Base-by-base conservation (phyloP, 1,140 invertebrate genomes). In the Halictus rubicundus region DNA sequence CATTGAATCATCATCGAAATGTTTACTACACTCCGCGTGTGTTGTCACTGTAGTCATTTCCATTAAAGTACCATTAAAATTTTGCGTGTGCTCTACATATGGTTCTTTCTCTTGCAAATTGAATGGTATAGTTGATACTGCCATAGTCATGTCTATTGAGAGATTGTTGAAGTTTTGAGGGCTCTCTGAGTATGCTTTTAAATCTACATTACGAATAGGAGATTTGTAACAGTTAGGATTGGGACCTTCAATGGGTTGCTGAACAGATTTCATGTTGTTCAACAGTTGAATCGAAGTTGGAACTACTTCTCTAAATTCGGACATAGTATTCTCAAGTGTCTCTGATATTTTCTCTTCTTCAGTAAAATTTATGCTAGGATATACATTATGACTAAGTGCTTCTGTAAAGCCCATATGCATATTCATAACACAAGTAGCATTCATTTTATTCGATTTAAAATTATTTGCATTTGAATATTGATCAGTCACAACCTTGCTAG, bases 11-110 rank as follows among this genome's bases (percentile, higher is more conserved):
- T 32, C 2, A 1, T 32, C 5, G 32, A 32, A 32, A 32, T 32
- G 1, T 32, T 32, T 32, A 1, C 3, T 1, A 5, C 2, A 5
- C 2, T 32, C 32, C 32, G 32, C 0, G 32, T 32, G 2, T 32
- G 32, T 32, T 32, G n/a, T n/a, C n/a, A n/a, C n/a, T n/a, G 23
- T 23, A 52, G 71, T 83, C 16, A 81, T 80, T 80, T 88, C 85
- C 74, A 84, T 82, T 14, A 79, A 82, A 54, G 32, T 2, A 60
- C 84, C 42, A 63, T 68, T 7, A 32, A 80, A 65, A 5, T 49
- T 12, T 39, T n/a, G 23, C 39, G 60, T 70, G 42, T 0, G 2
- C 2, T 12, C 14, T 9, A 2, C 0, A 9, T 46, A 12, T 46
- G 42, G 0, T 14, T 46, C 42, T 14, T 12, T 14, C 3, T 12